Evolutionary conservation across 2,113 vertebrate genomes (phyloP).

Genomic region (Trogon surrucura): DNA sequence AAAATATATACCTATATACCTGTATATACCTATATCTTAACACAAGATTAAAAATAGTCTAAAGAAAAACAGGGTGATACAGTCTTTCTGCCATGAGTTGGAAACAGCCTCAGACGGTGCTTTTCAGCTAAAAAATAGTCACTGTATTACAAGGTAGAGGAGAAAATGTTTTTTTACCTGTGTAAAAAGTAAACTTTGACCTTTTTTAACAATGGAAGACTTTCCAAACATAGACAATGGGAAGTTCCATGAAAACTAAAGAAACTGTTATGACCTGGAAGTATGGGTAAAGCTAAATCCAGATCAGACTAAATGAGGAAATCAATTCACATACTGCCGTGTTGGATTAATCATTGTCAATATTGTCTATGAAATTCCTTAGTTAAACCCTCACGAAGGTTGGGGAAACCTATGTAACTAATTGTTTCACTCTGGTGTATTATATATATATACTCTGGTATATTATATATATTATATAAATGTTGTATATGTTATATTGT

Average conservation of each 20-base stretch:
- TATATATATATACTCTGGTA: not conserved
- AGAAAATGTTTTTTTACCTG: not conserved
- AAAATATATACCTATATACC: too few species aligned
- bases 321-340: not conserved
- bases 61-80: not conserved
- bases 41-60: not conserved
- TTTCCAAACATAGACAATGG: not conserved
- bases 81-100: not conserved
- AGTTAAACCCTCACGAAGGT: not conserved
- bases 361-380: not conserved
- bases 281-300: not conserved
- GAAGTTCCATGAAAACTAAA: not conserved
- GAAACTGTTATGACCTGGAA: not conserved
- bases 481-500: too few species aligned
- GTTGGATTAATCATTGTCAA: not conserved
- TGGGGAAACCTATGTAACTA: not conserved
- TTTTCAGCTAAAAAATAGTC: not conserved
- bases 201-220: not conserved
- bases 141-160: not conserved
- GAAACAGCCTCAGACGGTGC: not conserved
- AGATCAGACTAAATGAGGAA: not conserved
- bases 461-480: too few species aligned
- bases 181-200: not conserved
- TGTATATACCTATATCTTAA: too few species aligned
- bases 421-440: not conserved